Evolutionary conservation across 2,888 invertebrate species (phyloP).

Genomic region (Drosophila neotestacea): DNA sequence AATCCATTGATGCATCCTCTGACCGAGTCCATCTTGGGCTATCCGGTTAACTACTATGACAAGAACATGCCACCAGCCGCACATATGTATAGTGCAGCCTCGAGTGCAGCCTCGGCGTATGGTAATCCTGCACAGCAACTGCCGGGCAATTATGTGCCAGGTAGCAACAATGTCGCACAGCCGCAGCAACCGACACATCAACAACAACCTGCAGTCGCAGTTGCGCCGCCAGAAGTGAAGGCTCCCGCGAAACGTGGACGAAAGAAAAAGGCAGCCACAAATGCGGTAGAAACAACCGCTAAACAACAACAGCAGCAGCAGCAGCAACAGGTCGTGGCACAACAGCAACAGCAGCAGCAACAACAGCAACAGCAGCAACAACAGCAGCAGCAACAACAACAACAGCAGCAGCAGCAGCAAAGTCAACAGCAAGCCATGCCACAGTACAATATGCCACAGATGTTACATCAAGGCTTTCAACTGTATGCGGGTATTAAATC

Average conservation of each 20-base stretch:
- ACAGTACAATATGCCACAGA: conserved; percentile 79
- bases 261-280: conserved; percentile 80
- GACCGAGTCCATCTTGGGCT: conserved; percentile 81
- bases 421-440: conserved; percentile 62
- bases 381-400: conserved; percentile 61
- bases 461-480: conserved; percentile 86
- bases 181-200: conserved; percentile 46
- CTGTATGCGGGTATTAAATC: conserved; percentile 87
- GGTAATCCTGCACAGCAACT: conserved; percentile 79
- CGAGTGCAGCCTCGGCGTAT: conserved; percentile 70
- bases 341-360: conserved; percentile 59
- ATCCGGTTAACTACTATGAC: conserved; percentile 86
- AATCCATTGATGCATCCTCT: conserved; percentile 82
- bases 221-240: conserved; percentile 60
- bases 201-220: conserved; percentile 38
- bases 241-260: conserved; percentile 80
- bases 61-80: conserved; percentile 88
- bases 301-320: conserved; percentile 63
- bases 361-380: conserved; percentile 61
- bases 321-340: conserved; percentile 59
- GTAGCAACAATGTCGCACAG: conserved; percentile 55
- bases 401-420: conserved; percentile 53
- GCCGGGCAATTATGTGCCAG: conserved; percentile 71
- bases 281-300: conserved; percentile 76
- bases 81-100: conserved; percentile 86